Evolutionary conservation across 2,888 invertebrate genomes (phyloP).

Genomic region (Cinara cedri): DNA sequence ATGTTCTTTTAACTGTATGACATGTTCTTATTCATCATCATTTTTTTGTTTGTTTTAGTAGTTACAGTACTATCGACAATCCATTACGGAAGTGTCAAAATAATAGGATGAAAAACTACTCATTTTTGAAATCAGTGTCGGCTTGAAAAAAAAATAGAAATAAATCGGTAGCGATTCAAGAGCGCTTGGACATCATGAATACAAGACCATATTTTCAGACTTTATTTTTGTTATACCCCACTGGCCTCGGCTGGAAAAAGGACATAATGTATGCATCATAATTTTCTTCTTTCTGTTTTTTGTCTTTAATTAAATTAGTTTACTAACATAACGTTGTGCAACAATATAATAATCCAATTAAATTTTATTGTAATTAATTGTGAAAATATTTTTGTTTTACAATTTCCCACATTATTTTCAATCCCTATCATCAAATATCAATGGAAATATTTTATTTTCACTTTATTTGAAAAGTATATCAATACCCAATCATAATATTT

Average conservation of each 20-base stretch:
- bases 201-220: neutral
- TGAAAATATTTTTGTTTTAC: neutral
- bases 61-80: neutral
- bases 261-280: too few species aligned
- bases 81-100: neutral
- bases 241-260: too few species aligned
- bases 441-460: too few species aligned
- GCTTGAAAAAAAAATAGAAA: conserved; percentile 1
- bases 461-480: too few species aligned
- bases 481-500: too few species aligned
- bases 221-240: neutral
- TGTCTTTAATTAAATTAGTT: too few species aligned
- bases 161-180: neutral
- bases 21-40: neutral
- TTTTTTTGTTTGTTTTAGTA: conserved; percentile 3
- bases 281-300: too few species aligned
- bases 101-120: neutral
- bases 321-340: too few species aligned
- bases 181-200: neutral
- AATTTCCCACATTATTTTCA: too few species aligned
- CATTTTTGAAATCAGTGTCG: neutral
- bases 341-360: neutral
- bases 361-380: neutral
- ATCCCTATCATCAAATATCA: too few species aligned
- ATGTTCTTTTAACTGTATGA: neutral